Percentiles rank a stretch among this genome's conserved stretches.
Evolutionary conservation across 2,113 vertebrate species (phyloP).

Genomic region (Dicentrarchus labrax): DNA sequence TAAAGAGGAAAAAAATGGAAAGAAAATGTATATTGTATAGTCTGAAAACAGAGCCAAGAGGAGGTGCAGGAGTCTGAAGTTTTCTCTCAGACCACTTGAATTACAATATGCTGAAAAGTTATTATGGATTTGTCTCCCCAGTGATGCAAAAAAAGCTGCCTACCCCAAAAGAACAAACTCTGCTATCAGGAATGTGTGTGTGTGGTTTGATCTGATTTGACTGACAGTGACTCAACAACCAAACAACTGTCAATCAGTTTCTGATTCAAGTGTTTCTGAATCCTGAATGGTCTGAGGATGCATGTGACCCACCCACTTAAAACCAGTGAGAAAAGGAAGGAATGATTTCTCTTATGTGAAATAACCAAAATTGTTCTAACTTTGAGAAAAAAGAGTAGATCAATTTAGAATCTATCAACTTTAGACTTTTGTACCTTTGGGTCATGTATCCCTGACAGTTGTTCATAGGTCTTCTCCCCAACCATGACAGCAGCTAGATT

Average conservation of each 20-base stretch:
- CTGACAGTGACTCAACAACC: neutral
- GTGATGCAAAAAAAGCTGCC: too few relatives aligned
- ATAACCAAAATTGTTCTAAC: neutral
- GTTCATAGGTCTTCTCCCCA: constrained; percentile 96
- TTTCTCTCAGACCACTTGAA: too few relatives aligned
- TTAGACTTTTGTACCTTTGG: constrained; percentile 87
- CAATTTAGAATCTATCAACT: neutral
- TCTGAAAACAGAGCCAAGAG: too few relatives aligned
- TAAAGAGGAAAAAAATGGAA: neutral
- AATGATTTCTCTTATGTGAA: neutral
- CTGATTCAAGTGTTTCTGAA: neutral
- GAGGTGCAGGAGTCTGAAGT: too few relatives aligned
- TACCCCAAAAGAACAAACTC: too few relatives aligned
- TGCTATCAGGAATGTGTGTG: too few relatives aligned
- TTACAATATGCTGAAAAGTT: too few relatives aligned
- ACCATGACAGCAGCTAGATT: constrained; percentile 98
- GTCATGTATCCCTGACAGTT: constrained; percentile 95
- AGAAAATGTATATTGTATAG: neutral
- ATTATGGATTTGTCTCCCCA: too few relatives aligned
- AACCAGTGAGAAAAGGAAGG: neutral
- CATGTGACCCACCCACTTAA: too few relatives aligned
- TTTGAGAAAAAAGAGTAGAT: neutral
- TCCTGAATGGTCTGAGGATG: neutral
- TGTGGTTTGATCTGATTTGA: too few relatives aligned
- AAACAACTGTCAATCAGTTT: neutral